These are phyloP conservation scores for Tenthredo notha DNA, from an alignment of 2,888 invertebrate species.

Conservation along the genomic window DNA sequence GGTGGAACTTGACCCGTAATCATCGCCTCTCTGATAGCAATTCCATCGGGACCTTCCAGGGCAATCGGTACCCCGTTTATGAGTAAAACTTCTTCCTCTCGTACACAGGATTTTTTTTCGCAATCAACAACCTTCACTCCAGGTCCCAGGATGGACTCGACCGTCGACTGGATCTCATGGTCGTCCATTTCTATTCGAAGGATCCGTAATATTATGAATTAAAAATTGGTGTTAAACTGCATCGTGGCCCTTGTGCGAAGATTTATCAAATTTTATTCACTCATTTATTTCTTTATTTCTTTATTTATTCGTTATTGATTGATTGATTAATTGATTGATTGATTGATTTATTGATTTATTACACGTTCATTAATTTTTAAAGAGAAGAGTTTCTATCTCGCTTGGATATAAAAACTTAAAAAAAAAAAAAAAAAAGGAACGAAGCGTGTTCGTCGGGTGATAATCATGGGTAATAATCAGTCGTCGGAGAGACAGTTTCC, in stretches of 20 bases:
- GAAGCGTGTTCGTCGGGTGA: not conserved
- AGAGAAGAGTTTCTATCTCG: not conserved
- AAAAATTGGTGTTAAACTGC: not conserved
- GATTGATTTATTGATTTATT: not conserved
- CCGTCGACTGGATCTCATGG: slow-evolving; percentile 86
- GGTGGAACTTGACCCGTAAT: slow-evolving; percentile 86
- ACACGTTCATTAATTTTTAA: not conserved
- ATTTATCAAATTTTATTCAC: not conserved
- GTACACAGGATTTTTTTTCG: slow-evolving; percentile 86
- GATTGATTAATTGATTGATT: not conserved
- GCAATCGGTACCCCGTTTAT: slow-evolving; percentile 87
- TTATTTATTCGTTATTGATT: not conserved
- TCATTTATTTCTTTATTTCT: not conserved
- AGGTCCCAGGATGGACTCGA: slow-evolving; percentile 87
- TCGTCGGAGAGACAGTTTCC: slow-evolving; percentile 23
- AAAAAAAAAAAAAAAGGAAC: not conserved
- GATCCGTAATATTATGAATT: slow-evolving; percentile 33
- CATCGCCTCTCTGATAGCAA: slow-evolving; percentile 85
- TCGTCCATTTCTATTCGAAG: slow-evolving; percentile 82
- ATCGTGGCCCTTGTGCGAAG: slow-evolving; percentile 65
- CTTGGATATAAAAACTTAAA: not conserved
- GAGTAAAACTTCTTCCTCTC: slow-evolving; percentile 86
- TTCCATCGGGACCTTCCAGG: slow-evolving; percentile 85
- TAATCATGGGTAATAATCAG: slow-evolving; percentile 33
- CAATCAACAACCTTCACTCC: slow-evolving; percentile 87